Conservation (phyloP, 2,113 vertebrate genomes). For the Phyllostomus discolor region DNA sequence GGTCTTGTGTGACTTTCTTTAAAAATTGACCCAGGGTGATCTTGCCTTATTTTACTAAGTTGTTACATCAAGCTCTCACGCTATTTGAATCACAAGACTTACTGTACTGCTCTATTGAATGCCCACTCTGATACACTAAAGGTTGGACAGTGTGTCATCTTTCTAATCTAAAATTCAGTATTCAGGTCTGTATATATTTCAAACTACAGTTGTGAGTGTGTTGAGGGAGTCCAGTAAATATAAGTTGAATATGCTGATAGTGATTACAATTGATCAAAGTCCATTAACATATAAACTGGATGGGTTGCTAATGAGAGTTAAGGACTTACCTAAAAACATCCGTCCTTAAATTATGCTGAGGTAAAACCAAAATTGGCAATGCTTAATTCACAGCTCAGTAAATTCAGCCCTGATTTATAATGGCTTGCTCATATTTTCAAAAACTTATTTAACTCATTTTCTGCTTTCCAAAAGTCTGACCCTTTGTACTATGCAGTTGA, state of each 20-base stretch:
- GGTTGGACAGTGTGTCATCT: neutral
- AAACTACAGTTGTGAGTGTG: neutral
- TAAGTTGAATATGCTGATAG: neutral
- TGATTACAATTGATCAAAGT: neutral
- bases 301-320: neutral
- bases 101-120: neutral
- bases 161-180: neutral
- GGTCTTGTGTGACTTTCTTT: neutral
- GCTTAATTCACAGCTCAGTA: neutral
- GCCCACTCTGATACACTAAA: neutral
- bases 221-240: neutral
- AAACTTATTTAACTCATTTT: neutral
- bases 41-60: conserved; percentile 4
- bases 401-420: neutral
- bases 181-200: neutral
- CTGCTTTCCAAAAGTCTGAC: neutral
- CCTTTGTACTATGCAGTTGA: neutral
- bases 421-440: neutral
- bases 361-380: neutral
- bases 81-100: neutral
- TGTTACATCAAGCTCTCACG: neutral
- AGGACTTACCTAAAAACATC: neutral
- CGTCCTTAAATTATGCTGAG: neutral
- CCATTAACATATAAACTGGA: neutral
- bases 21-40: neutral